A percentile compares a stretch with the other conserved stretches of the same genome.
Evolutionary conservation across 2,797 vertebrate genomes (phyloP).

Genomic region (Discoglossus pictus): DNA sequence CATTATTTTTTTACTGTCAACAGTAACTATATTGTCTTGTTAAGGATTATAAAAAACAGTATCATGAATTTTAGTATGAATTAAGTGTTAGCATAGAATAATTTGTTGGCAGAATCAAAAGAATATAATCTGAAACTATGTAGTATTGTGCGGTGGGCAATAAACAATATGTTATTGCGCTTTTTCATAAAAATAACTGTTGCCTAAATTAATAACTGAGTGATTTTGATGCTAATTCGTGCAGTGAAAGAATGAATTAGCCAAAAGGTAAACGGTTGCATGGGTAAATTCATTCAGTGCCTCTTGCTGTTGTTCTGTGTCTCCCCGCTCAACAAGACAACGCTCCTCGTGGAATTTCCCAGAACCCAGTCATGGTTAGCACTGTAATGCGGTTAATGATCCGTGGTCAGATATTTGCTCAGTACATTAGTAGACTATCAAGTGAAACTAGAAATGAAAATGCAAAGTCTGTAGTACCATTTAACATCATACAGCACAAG

Average conservation of each 20-base stretch:
- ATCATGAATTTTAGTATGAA: too few species aligned
- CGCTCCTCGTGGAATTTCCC: background rate
- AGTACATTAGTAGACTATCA: conserved; percentile 5
- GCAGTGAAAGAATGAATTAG: too few species aligned
- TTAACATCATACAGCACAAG: background rate
- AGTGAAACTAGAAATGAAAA: background rate
- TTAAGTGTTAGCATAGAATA: too few species aligned
- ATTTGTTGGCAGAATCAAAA: too few species aligned
- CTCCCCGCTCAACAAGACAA: background rate
- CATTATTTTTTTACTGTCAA: conserved; percentile 28
- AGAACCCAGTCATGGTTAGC: conserved; percentile 4
- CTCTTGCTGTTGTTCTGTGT: background rate
- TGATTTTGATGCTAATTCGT: too few species aligned
- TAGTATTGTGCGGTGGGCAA: too few species aligned
- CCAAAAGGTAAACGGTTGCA: too few species aligned
- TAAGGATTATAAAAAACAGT: conserved; percentile 34
- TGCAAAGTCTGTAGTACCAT: background rate
- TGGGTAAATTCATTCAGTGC: too few species aligned
- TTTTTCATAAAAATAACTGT: too few species aligned
- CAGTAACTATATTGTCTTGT: conserved; percentile 35
- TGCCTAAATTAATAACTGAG: too few species aligned
- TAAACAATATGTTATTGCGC: too few species aligned
- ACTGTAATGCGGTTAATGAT: background rate
- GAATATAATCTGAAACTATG: too few species aligned
- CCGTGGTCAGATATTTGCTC: conserved; percentile 3